phyloP scores from a whole-genome alignment of 1,140 invertebrate species.

The Danaus plexippus region DNA sequence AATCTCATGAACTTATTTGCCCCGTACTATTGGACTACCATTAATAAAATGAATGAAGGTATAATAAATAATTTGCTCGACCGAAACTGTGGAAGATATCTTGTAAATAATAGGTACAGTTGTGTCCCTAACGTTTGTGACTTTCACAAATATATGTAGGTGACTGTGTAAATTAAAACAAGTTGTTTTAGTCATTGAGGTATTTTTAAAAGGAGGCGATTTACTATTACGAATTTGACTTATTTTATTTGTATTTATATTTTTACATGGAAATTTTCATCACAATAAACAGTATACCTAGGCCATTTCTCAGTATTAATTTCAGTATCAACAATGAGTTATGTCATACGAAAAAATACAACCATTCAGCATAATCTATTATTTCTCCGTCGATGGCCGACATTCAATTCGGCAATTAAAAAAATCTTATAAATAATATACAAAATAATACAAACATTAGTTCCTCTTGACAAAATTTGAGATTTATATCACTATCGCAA shows the following conservation, averaged over 20 bases:
- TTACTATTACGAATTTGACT: slow-evolving; percentile 66
- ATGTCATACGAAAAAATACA: slow-evolving; percentile 66
- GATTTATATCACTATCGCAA: slow-evolving; percentile 54
- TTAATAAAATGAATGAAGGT: too few relatives aligned
- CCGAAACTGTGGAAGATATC: too few relatives aligned
- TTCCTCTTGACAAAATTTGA: slow-evolving; percentile 52
- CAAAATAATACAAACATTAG: slow-evolving; percentile 72
- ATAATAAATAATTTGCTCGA: too few relatives aligned
- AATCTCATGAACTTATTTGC: too few relatives aligned
- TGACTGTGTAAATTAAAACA: slow-evolving; percentile 46
- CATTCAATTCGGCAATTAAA: slow-evolving; percentile 48
- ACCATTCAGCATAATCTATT: slow-evolving; percentile 64
- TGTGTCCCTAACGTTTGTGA: background rate
- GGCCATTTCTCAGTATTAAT: slow-evolving; percentile 64
- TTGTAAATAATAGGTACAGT: too few relatives aligned
- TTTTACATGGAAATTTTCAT: slow-evolving; percentile 71
- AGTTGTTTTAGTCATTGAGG: slow-evolving; percentile 57
- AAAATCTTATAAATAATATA: slow-evolving; percentile 72
- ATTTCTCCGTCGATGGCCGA: slow-evolving; percentile 46
- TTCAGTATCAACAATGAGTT: slow-evolving; percentile 62
- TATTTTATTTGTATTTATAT: slow-evolving; percentile 69
- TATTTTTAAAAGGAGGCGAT: slow-evolving; percentile 67
- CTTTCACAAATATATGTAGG: slow-evolving; percentile 20
- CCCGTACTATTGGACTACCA: too few relatives aligned
- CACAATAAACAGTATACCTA: slow-evolving; percentile 67